Base-by-base conservation (phyloP, 1,140 invertebrate genomes). In the Aphis craccivora region DNA sequence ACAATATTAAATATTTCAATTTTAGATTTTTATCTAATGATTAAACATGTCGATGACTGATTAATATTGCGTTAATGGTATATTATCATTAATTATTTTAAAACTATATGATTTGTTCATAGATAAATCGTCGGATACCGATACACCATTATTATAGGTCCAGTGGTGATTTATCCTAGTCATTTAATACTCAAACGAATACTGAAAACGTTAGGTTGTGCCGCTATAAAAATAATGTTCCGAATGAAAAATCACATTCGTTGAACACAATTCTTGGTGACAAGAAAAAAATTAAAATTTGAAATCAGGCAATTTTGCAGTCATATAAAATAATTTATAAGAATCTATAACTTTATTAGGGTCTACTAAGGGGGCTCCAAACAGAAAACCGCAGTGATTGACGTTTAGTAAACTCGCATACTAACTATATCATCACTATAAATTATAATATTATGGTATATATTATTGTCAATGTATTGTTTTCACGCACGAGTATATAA, bases 21-120 rank as follows among this genome's bases (percentile, higher is more conserved):
- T n/a, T 43, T 87, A 87, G 84, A 87, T 87, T 86, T 86, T 86
- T 87, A 87, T 87, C 84, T 45, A n/a, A 87, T 48, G 40, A 87
- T 87, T 48, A 7, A 48, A 20, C 11, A 48, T 14, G 48, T 51
- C 40, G 25, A 45, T 25, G 40, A 45, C 23, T 45, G 40, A 87
- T 87, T 45, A 25, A 87, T 43, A 40, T 43, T 11, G 40, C 83
- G 83, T 45, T 45, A 43, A 83, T 40, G 37, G 35, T n/a, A 4
- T 76, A 76, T 18, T 76, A 76, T 76, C 60, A n/a, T 76, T 76
- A 76, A 76, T 76, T 76, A 76, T 76, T 76, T n/a, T 76, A 76
- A 76, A 20, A 76, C 60, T 76, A 14, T 18, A n/a, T n/a, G 60
- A 76, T 76, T 76, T n/a, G 20, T 76, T 18, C 60, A 4, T n/a